Evolutionary conservation across 1,140 invertebrate species (phyloP), one percentile per base, ranked within the genome.

Genomic region (Colletes gigas): DNA sequence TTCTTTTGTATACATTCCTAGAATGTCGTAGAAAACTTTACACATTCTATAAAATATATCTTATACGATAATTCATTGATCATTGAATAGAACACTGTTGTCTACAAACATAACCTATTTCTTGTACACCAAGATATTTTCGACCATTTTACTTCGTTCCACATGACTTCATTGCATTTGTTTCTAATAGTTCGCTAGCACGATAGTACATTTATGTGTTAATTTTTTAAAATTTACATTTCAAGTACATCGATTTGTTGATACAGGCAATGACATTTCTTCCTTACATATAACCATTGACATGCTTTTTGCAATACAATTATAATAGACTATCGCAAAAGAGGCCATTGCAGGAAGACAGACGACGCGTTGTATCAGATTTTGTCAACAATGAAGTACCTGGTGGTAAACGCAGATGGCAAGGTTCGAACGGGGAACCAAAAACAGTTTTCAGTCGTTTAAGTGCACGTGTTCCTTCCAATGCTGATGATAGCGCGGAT

Each of bases 381-480:
- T 93, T 92, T 84, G 50, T 80, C 39, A 91, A 90, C 75, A 93
- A 93, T 87, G 94, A 95, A 75, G 87, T 93, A 83, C 88, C 90
- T 15, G 85, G 87, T 50, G 85, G 88, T 72, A 95, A 94, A 88
- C 89, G 92, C 63, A 93, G 93, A 81, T 91, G 91, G 83, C 90
- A 90, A 81, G 72, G 76, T 9, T 82, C 89, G 12, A 89, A 89
- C 50, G 82, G 92, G 47, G 94, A 94, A 83, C 90, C 92, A 17
- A 94, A 94, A 89, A 95, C 94, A 59, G 94, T 94, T 71, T 95
- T 95, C 85, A 95, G 86, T 93, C 94, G 85, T 88, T 93, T 89
- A 86, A 94, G 90, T 90, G 94, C 88, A 44, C 87, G 82, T 82
- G 92, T 91, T 71, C 91, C 89, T 85, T 94, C 92, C 30, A 93